Evolutionary conservation across 2,888 invertebrate species (phyloP).

Genomic region (Drosophila mimetica): DNA sequence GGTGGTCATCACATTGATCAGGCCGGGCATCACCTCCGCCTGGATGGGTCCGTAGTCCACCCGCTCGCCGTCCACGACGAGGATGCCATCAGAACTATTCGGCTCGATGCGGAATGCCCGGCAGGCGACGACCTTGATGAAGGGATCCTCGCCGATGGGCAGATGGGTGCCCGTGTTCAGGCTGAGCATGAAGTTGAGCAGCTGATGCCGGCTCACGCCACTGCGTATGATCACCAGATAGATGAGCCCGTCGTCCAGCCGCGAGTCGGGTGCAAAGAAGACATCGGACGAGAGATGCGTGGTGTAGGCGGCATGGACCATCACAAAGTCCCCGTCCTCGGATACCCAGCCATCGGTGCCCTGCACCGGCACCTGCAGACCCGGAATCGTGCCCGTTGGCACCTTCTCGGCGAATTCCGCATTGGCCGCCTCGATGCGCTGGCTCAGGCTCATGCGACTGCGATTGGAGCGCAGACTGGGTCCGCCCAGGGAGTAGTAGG

Average conservation of each 20-base stretch:
- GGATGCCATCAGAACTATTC: slow-evolving; percentile 87
- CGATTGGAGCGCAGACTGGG: slow-evolving; percentile 87
- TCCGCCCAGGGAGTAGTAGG: slow-evolving; percentile 92
- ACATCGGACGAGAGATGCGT: slow-evolving; percentile 94
- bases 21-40: slow-evolving; percentile 92
- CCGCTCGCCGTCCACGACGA: slow-evolving; percentile 97
- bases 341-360: slow-evolving; percentile 88
- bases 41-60: slow-evolving; percentile 95
- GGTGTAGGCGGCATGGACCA: slow-evolving; percentile 95
- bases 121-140: slow-evolving; percentile 91
- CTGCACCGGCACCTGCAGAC: slow-evolving; percentile 90
- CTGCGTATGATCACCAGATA: slow-evolving; percentile 94
- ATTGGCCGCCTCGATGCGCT: slow-evolving; percentile 74
- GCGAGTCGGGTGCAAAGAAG: slow-evolving; percentile 93
- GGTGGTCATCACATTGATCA: slow-evolving; percentile 88
- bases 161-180: slow-evolving; percentile 94
- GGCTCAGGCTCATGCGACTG: slow-evolving; percentile 64
- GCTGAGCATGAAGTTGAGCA: slow-evolving; percentile 91
- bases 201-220: slow-evolving; percentile 90
- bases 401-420: slow-evolving; percentile 61
- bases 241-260: slow-evolving; percentile 95
- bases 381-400: slow-evolving; percentile 65
- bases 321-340: slow-evolving; percentile 90
- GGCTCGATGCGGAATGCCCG: slow-evolving; percentile 97
- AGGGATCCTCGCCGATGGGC: slow-evolving; percentile 88